phyloP scores from a whole-genome alignment of 2,113 vertebrate species.

The Dipodomys spectabilis region DNA sequence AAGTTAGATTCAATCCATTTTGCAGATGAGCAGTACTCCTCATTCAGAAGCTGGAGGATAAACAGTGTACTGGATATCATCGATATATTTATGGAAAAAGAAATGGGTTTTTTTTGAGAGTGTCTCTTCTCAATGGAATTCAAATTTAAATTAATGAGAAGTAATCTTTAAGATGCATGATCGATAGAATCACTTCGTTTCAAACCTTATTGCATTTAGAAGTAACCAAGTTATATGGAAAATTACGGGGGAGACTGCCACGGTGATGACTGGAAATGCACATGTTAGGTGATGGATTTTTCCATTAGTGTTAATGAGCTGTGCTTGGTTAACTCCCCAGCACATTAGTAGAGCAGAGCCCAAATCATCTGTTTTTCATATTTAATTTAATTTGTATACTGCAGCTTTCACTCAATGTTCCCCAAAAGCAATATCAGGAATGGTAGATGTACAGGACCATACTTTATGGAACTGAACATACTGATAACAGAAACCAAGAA shows the following conservation, averaged over 20 bases:
- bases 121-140: slow-evolving; percentile 26
- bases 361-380: not conserved
- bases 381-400: slow-evolving; percentile 64
- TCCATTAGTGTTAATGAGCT: slow-evolving; percentile 69
- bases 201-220: slow-evolving; percentile 54
- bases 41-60: not conserved
- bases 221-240: slow-evolving; percentile 63
- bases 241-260: slow-evolving; percentile 36
- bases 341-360: not conserved
- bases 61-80: not conserved
- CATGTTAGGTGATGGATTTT: slow-evolving; percentile 63
- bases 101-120: slow-evolving; percentile 16
- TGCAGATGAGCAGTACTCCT: not conserved
- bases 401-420: slow-evolving; percentile 20
- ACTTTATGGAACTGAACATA: not conserved
- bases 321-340: slow-evolving; percentile 38
- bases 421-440: slow-evolving; percentile 59
- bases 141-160: slow-evolving; percentile 65
- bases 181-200: slow-evolving; percentile 64
- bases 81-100: slow-evolving; percentile 1
- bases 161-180: slow-evolving; percentile 59
- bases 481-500: slow-evolving; percentile 33
- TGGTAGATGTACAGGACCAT: slow-evolving; percentile 59
- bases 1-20: slow-evolving; percentile 33
- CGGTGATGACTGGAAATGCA: not conserved